Base-by-base conservation (phyloP, 2,888 invertebrate genomes). In the Lymantria monacha region DNA sequence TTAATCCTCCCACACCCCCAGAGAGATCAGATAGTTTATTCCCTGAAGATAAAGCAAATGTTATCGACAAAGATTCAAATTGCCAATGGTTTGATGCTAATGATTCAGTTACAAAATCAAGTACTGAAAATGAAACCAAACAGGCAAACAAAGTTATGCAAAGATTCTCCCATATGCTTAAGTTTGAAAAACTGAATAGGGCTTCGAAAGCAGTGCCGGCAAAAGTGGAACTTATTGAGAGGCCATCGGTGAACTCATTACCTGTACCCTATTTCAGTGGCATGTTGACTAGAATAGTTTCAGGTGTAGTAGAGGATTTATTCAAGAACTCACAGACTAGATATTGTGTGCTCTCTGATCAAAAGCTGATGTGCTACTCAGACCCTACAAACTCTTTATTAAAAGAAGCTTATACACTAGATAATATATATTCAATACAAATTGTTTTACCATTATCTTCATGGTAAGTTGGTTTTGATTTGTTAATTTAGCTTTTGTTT, bases 261-360 rank as follows among this genome's bases (percentile, higher is more conserved):
- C 82, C 90, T 3, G 85, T 81, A 2, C 72, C 92, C 7, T 92
- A 92, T 57, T 94, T 93, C 63, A 92, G 92, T 65, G 95, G 95
- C 0, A 88, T 92, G 64, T 77, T 95, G 55, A 93, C 93, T 53
- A 92, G 92, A 67, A 87, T 93, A 38, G 89, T 92, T 5, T 88
- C 90, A 8, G 94, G 94, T 9, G 93, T 93, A 0, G 94, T 95
- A 1, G 95, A 95, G 63, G 95, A 95, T 60, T 86, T 95, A 50
- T 93, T 96, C 47, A 96, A 95, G 58, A 96, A 96, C 75, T 93
- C 95, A 71, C 95, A 95, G 57, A 92, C 92, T n/a, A 92, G 95
- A 41, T 94, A 94, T 83, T 95, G 95, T 72, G 93, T 95, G 40
- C 79, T 97, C 22, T 93, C 94, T 5, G 95, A 95, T 61, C 93